These are phyloP conservation scores for Connochaetes taurinus DNA, from an alignment of 2,113 vertebrate genomes.

Conservation along the genomic window DNA sequence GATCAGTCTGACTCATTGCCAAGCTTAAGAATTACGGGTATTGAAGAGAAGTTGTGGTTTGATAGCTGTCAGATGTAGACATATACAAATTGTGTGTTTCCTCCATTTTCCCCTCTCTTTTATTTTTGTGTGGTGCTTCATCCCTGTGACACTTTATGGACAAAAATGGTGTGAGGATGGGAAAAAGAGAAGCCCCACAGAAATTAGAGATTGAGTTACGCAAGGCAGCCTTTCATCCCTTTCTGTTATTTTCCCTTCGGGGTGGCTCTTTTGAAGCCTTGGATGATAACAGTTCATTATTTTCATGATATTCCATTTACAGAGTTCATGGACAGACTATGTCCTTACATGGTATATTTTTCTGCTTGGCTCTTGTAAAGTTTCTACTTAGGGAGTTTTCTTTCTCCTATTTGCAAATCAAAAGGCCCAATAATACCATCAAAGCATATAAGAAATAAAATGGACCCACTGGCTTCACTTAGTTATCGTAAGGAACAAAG, in stretches of 20 bases:
- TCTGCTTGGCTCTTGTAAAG: constrained; percentile 59
- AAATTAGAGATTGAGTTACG: not conserved
- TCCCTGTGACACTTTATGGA: not conserved
- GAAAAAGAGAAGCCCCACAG: not conserved
- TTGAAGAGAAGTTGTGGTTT: not conserved
- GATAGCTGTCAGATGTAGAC: not conserved
- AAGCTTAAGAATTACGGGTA: not conserved
- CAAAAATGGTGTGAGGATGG: not conserved
- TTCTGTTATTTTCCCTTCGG: not conserved
- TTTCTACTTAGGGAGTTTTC: constrained; percentile 41
- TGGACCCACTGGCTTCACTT: not conserved
- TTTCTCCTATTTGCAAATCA: constrained; percentile 42
- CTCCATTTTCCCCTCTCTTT: not conserved
- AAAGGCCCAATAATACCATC: not conserved
- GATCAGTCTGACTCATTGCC: not conserved
- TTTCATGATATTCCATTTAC: constrained; percentile 57
- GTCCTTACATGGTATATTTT: constrained; percentile 58
- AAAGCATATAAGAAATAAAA: not conserved
- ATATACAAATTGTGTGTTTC: not conserved
- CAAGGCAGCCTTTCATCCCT: not conserved
- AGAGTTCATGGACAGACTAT: constrained; percentile 26
- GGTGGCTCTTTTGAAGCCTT: constrained; percentile 48
- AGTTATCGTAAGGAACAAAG: not conserved
- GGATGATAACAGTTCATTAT: constrained; percentile 62
- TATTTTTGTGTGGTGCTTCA: not conserved